Evolutionary conservation across 1,140 invertebrate species (phyloP).

Genomic region (Phymastichus coffea): DNA sequence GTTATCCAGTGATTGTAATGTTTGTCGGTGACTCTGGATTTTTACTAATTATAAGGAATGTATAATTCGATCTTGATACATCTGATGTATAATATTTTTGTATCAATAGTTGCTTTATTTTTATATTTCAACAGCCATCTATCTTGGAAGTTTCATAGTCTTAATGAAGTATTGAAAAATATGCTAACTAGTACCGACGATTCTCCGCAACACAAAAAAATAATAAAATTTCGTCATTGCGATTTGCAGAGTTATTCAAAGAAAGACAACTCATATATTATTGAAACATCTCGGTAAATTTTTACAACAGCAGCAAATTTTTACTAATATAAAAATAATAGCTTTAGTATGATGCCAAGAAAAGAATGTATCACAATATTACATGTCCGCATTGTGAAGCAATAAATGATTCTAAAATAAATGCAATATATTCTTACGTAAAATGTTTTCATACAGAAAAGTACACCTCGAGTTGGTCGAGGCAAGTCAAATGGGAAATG

Average conservation of each 20-base stretch:
- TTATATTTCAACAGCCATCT: too few relatives aligned
- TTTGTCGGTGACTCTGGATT: background rate
- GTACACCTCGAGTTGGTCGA: constrained; percentile 8
- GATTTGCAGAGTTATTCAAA: background rate
- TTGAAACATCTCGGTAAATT: constrained; percentile 11
- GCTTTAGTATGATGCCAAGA: too few relatives aligned
- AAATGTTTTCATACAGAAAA: background rate
- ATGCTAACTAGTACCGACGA: constrained; percentile 2
- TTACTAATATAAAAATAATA: too few relatives aligned
- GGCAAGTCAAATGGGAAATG: background rate
- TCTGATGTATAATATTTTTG: too few relatives aligned
- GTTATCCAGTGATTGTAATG: background rate
- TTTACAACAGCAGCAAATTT: too few relatives aligned
- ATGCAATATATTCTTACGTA: too few relatives aligned
- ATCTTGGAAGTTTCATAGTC: too few relatives aligned
- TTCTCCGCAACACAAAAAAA: constrained; percentile 21
- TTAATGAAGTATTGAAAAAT: constrained; percentile 5
- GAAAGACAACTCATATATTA: background rate
- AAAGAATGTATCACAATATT: too few relatives aligned
- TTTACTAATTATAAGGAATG: background rate
- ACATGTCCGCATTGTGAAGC: too few relatives aligned
- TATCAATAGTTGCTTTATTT: too few relatives aligned
- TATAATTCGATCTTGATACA: too few relatives aligned
- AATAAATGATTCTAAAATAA: too few relatives aligned
- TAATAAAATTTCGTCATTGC: background rate